Conservation (phyloP, 1,140 invertebrate genomes). For the Eumeta japonica region DNA sequence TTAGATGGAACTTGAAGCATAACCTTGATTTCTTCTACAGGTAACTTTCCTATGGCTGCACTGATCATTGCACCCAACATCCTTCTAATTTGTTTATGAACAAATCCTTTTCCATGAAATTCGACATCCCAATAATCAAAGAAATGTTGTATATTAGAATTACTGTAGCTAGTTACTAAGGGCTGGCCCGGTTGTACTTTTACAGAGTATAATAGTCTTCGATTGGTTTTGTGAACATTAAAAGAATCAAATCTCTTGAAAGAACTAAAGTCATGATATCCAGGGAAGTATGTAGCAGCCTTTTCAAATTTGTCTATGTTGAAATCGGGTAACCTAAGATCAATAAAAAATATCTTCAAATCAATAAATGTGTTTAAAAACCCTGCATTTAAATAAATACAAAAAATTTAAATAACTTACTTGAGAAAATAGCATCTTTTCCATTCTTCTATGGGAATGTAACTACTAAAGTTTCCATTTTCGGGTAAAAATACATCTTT, state of each 20-base stretch:
- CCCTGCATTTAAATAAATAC: too few relatives aligned
- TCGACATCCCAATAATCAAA: constrained; percentile 68
- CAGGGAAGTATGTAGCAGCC: constrained; percentile 60
- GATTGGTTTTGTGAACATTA: constrained; percentile 47
- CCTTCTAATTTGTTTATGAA: constrained; percentile 76
- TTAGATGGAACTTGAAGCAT: constrained; percentile 75
- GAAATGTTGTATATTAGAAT: constrained; percentile 28
- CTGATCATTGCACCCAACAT: constrained; percentile 67
- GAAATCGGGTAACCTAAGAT: constrained; percentile 57
- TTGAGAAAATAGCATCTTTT: constrained; percentile 51
- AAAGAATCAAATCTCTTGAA: constrained; percentile 55
- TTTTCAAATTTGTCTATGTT: constrained; percentile 60
- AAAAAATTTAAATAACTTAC: constrained; percentile 38
- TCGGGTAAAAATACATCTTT: constrained; percentile 22
- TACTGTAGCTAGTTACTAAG: constrained; percentile 35
- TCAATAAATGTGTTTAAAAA: too few relatives aligned
- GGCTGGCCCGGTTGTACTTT: constrained; percentile 48
- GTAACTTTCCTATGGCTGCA: constrained; percentile 60
- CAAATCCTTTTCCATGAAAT: constrained; percentile 63
- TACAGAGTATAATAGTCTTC: constrained; percentile 52
- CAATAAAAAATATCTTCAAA: not conserved
- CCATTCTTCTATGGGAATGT: constrained; percentile 58
- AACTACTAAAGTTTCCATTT: constrained; percentile 17
- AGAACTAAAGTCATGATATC: constrained; percentile 69
- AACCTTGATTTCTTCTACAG: constrained; percentile 61